A percentile compares a stretch with the other conserved stretches of the same genome.
Evolutionary conservation across 2,797 vertebrate species (phyloP).

Genomic region (Ispidina lecontei): DNA sequence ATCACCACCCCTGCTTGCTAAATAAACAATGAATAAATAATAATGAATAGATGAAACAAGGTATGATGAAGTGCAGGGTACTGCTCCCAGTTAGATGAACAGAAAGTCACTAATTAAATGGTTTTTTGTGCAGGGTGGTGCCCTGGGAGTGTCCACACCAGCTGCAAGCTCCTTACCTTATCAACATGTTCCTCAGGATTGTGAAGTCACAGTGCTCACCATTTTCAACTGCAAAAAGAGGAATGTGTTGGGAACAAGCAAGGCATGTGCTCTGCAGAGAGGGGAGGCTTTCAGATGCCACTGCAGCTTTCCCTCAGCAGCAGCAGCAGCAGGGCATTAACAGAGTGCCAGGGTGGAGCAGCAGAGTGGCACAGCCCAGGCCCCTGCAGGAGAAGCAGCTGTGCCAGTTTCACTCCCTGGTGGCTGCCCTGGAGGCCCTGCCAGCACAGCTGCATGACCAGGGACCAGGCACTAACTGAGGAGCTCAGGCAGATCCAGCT

Average conservation of each 20-base stretch:
- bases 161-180: slow-evolving; percentile 84
- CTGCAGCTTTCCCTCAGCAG: neutral
- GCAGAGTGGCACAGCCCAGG: too few relatives aligned
- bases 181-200: slow-evolving; percentile 98
- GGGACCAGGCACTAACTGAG: neutral
- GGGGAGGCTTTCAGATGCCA: neutral
- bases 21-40: neutral
- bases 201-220: slow-evolving; percentile 98
- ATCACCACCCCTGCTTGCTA: neutral
- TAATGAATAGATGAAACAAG: neutral
- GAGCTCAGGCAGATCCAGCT: neutral
- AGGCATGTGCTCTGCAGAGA: neutral
- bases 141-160: neutral
- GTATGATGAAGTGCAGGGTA: neutral
- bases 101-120: neutral
- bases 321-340: neutral
- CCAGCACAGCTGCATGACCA: neutral
- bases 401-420: neutral
- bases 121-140: neutral
- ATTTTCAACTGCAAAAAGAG: slow-evolving; percentile 89
- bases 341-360: too few relatives aligned
- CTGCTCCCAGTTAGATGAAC: neutral
- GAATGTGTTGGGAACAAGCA: neutral
- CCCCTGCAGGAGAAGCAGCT: neutral
- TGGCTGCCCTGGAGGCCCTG: neutral